Evolutionary conservation across 2,888 invertebrate species (phyloP).

Genomic region (Pedicia rivosa): DNA sequence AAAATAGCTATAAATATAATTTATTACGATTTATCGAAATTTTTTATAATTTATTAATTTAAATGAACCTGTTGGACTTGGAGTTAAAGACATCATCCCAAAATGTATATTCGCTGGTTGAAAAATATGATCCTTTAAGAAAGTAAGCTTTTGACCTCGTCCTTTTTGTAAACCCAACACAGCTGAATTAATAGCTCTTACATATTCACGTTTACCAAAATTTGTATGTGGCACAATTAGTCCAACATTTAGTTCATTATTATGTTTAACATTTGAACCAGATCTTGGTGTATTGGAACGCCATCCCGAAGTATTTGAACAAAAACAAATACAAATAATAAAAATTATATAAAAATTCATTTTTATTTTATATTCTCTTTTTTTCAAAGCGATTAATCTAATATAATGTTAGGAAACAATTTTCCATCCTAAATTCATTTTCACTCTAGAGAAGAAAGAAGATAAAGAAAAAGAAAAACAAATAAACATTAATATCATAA

Average conservation of each 20-base stretch:
- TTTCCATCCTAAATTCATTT: no score
- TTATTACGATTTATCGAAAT: slow-evolving; percentile 6
- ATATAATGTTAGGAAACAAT: no score
- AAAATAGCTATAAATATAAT: slow-evolving; percentile 54
- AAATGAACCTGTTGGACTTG: slow-evolving; percentile 54
- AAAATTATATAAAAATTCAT: no score
- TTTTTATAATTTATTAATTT: background rate
- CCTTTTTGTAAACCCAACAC: slow-evolving; percentile 40
- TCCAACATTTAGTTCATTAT: slow-evolving; percentile 27
- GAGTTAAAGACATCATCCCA: slow-evolving; percentile 52
- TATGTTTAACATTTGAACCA: background rate
- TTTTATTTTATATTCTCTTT: no score
- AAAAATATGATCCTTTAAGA: slow-evolving; percentile 47
- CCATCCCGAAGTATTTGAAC: no score
- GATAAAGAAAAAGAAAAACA: no score
- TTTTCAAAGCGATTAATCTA: no score
- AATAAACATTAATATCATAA: no score
- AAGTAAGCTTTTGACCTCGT: slow-evolving; percentile 39
- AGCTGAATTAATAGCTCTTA: slow-evolving; percentile 44
- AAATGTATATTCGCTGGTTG: slow-evolving; percentile 43
- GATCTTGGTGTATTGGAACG: slow-evolving; percentile 5
- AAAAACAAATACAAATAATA: no score
- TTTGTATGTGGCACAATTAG: slow-evolving; percentile 31
- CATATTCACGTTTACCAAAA: slow-evolving; percentile 44
- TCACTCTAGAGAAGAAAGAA: no score